Conservation (phyloP, 2,113 vertebrate species). For the Microcebus tavaratra region DNA sequence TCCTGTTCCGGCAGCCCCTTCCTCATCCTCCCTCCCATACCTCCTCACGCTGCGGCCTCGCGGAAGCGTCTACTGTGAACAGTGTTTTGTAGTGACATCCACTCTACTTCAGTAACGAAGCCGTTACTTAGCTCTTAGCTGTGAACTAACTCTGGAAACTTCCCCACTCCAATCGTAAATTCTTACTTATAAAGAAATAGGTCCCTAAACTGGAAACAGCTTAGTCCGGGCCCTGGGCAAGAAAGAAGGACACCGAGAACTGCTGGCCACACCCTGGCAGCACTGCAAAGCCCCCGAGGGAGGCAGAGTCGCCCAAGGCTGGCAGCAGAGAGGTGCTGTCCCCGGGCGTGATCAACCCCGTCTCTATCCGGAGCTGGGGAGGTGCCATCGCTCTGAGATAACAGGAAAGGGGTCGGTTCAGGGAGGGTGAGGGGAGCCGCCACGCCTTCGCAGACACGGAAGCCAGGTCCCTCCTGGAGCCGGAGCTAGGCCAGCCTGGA, state of each 20-base stretch:
- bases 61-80: slow-evolving; percentile 60
- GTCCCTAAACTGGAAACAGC: slow-evolving; percentile 18
- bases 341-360: background rate
- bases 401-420: slow-evolving; percentile 60
- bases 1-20: fast-evolving
- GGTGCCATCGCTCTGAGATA: slow-evolving; percentile 31
- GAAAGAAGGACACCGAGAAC: background rate
- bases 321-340: background rate
- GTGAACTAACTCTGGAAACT: slow-evolving; percentile 71
- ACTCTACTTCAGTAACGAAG: slow-evolving; percentile 3
- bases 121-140: slow-evolving; percentile 73
- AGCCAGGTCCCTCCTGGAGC: background rate
- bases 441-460: background rate
- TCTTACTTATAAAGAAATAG: background rate
- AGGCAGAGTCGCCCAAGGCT: background rate
- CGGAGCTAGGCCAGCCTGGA: background rate
- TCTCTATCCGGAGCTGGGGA: slow-evolving; percentile 34
- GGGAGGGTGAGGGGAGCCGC: background rate
- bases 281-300: fast-evolving
- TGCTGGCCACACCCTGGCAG: background rate
- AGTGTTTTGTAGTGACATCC: background rate
- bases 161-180: background rate
- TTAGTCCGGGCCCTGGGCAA: background rate
- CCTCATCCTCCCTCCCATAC: background rate
- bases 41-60: background rate